phyloP scores from a whole-genome alignment of 1,140 invertebrate species.

The Acyrthosiphon pisum region DNA sequence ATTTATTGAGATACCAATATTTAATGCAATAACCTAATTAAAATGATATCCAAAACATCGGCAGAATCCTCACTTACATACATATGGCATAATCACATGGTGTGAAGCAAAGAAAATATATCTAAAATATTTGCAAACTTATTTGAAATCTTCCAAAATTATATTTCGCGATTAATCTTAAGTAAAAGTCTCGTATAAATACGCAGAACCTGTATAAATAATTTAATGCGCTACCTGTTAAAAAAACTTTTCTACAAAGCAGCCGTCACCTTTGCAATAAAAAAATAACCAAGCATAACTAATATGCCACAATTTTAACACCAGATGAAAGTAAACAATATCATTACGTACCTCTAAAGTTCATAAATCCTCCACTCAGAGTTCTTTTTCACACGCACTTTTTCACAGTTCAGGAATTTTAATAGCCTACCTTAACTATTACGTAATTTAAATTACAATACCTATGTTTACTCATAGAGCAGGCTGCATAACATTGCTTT shows the following conservation, averaged over 20 bases:
- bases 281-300: not conserved
- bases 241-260: conserved; percentile 26
- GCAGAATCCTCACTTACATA: not conserved
- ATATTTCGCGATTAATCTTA: conserved; percentile 4
- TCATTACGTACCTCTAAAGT: not conserved
- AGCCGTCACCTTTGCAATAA: not conserved
- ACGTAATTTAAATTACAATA: not conserved
- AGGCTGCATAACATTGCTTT: not conserved
- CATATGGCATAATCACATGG: not conserved
- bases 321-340: conserved; percentile 16
- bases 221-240: not conserved
- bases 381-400: not conserved
- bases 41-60: not conserved
- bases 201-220: not conserved
- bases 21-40: too few species aligned
- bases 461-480: too few species aligned
- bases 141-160: not conserved
- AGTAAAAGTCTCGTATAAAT: not conserved
- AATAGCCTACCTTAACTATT: not conserved
- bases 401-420: not conserved
- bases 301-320: conserved; percentile 35
- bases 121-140: not conserved
- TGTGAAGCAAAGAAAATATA: not conserved
- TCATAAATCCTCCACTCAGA: not conserved
- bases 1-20: too few species aligned